Base-by-base conservation (phyloP, 2,113 vertebrate genomes). In the Callospermophilus lateralis region DNA sequence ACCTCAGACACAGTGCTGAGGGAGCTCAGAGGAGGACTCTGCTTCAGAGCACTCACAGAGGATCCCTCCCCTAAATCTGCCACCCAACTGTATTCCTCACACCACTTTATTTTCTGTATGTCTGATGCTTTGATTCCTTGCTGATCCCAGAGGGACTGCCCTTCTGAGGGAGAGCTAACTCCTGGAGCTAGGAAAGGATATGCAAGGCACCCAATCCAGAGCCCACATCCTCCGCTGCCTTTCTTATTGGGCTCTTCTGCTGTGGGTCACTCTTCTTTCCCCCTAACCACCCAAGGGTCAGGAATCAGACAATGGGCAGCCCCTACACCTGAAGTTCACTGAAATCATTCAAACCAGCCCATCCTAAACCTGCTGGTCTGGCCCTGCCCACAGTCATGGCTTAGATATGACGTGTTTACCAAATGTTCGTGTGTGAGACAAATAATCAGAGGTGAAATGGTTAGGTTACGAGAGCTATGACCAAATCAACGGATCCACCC, bases 261-360 rank as follows among this genome's bases (percentile, higher is more conserved):
- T 85, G 11, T 8, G 22, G 10, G 13, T 10, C 28, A 8, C 24
- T 4, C 0, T 32, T 3, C 13, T 13, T 42, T 32, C 24, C 11
- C 9, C 26, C 48, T 72, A 39, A 26, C 24, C 24, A 51, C 45
- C 37, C 53, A 5, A 20, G 24, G 20, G 53, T 30, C 72, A 67
- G 37, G 17, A 48, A 2, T 32, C n/a, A 77, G 17, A 26, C 30
- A 65, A 24, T 5, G 3, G 24, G 15, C 24, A 53, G 6, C 45
- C 22, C 16, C 67, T 32, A 48, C 16, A 63, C 51, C 53, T 4
- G 16, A 19, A 67, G n/a, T n/a, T 53, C 26, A 34, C 32, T 91
- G 78, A 79, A 32, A n/a, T 67, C 39, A 68, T 84, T 89, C 77
- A 79, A 3, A 48, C 73, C 20, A 48, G n/a, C 30, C 32, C 22